These are phyloP conservation scores for Sitta europaea DNA, from an alignment of 2,113 vertebrate species.

Conservation along the genomic window DNA sequence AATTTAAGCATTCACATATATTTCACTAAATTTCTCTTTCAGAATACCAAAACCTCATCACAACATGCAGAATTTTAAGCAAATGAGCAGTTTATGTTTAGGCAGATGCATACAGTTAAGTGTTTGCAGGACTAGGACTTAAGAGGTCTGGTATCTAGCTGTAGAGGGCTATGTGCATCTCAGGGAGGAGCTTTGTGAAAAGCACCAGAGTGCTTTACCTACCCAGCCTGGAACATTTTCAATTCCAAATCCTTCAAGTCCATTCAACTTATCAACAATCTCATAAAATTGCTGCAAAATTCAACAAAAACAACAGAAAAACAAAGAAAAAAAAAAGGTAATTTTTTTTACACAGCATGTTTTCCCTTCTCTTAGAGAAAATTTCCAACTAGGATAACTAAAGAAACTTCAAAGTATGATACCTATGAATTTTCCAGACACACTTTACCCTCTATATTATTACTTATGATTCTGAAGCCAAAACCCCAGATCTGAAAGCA, in stretches of 20 bases:
- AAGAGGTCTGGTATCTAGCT: neutral
- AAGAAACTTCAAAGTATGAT: neutral
- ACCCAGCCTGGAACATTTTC: constrained; percentile 72
- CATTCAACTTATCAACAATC: constrained; percentile 63
- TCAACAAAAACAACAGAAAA: neutral
- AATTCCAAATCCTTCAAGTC: constrained; percentile 69
- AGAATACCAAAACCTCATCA: neutral
- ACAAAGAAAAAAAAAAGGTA: neutral
- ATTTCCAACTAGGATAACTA: neutral
- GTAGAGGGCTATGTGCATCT: neutral
- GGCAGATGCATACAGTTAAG: neutral
- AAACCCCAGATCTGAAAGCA: neutral
- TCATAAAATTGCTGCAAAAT: constrained; percentile 69
- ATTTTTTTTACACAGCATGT: neutral
- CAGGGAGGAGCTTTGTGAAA: neutral
- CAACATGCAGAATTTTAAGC: neutral
- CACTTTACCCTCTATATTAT: neutral
- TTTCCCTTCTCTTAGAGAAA: neutral
- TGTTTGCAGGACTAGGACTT: neutral
- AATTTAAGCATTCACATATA: neutral
- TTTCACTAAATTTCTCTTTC: neutral
- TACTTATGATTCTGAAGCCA: neutral
- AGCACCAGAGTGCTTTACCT: neutral
- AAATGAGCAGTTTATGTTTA: neutral
- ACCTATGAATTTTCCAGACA: neutral